Evolutionary conservation across 2,888 invertebrate genomes (phyloP).

Genomic region (Rhagophthalmus giganteus): DNA sequence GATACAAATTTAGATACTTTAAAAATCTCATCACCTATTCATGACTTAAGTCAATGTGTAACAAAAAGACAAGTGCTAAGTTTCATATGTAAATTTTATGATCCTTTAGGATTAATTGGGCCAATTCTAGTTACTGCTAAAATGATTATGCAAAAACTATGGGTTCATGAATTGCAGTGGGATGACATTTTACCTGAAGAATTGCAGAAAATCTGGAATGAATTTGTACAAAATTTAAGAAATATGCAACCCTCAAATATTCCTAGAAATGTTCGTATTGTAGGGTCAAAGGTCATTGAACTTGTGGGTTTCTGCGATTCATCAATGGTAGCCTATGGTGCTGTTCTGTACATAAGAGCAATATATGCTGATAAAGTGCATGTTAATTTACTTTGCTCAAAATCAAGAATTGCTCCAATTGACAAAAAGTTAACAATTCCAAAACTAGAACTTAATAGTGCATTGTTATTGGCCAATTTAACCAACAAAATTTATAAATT

Average conservation of each 20-base stretch:
- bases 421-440: constrained; percentile 5
- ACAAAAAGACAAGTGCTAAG: constrained; percentile 6
- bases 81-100: constrained; percentile 6
- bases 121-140: constrained; percentile 3
- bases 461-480: constrained; percentile 4
- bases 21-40: no score
- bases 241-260: background rate
- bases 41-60: no score
- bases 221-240: background rate
- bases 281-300: no score
- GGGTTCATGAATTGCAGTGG: background rate
- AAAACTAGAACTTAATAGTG: constrained; percentile 9
- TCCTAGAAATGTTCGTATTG: background rate
- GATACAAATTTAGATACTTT: no score
- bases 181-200: constrained; percentile 1
- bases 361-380: background rate
- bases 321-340: background rate
- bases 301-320: background rate
- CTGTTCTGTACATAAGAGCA: background rate
- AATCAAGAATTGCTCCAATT: constrained; percentile 12
- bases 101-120: constrained; percentile 3
- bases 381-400: constrained; percentile 1
- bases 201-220: background rate
- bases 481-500: background rate
- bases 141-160: constrained; percentile 3